A percentile compares a stretch with the other conserved stretches of the same genome.
phyloP scores from a whole-genome alignment of 2,797 vertebrate species.

The Silurus lanzhouensis region DNA sequence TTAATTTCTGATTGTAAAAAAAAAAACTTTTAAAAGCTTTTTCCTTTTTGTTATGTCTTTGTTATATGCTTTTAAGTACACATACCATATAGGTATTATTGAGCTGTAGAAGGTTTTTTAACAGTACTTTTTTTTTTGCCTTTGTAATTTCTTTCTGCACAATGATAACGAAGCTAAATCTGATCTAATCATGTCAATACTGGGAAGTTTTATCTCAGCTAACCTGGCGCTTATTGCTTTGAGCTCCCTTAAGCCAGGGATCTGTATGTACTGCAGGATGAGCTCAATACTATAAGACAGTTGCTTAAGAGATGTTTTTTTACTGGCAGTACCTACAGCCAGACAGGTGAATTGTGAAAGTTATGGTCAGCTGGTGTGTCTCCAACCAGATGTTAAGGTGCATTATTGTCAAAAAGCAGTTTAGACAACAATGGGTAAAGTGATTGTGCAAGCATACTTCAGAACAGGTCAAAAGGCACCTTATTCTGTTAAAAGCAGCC shows the following conservation, averaged over 20 bases:
- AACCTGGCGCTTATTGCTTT: neutral
- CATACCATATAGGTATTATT: neutral
- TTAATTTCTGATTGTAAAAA: neutral
- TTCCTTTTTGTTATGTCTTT: neutral
- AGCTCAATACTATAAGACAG: neutral
- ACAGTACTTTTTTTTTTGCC: neutral
- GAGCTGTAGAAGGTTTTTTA: neutral
- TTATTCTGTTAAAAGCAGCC: neutral
- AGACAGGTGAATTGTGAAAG: neutral
- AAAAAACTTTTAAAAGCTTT: neutral
- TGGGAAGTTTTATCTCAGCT: neutral
- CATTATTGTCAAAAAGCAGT: neutral
- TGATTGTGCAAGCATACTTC: neutral
- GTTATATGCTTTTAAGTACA: neutral
- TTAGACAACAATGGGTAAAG: neutral
- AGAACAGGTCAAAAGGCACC: neutral
- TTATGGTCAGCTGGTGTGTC: neutral
- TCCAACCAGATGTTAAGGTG: neutral
- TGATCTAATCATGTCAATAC: too few relatives aligned
- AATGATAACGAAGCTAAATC: too few relatives aligned
- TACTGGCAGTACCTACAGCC: neutral
- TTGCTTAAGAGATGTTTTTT: neutral
- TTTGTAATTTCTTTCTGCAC: too few relatives aligned
- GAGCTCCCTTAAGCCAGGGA: neutral
- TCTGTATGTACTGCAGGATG: neutral